Evolutionary conservation across 2,888 invertebrate genomes (phyloP), one percentile per base, ranked within the genome.

Genomic region (Blastobasis adustella): DNA sequence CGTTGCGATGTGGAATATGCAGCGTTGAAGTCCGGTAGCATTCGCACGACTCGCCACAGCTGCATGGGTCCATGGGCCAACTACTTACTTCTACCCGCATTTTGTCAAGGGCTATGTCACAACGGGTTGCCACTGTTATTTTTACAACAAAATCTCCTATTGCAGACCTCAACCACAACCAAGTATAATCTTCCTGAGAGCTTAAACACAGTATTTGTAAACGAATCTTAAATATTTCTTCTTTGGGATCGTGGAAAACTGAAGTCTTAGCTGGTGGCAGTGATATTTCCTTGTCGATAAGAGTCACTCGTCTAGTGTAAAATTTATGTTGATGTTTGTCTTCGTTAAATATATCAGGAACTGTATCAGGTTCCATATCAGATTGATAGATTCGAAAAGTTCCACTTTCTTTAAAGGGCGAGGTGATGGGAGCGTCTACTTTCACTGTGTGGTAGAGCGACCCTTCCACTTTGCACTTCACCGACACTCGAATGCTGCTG

Each of bases 151-250:
- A 88, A 60, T 87, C 82, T 2, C 87, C 87, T 8, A 77, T 46
- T 8, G 77, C 76, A 48, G 82, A 76, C 56, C 67, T 68, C 54
- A 88, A 85, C 87, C 87, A 88, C 57, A 88, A 71, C 84, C 85
- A 87, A 0, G 76, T 65, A 58, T 78, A 82, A 5, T 71, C 76
- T 10, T 74, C 57, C 67, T 77, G 78, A 36, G 81, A 78, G 59
- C 78, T 82, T 5, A 86, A 70, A 57, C 87, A 87, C 53, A 79
- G 71, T 53, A 88, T 65, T 67, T 77, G 78, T 47, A 88, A 67
- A 63, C 73, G 75, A 5, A 88, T 50, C 59, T 82, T 85, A 23
- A 23, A 23, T 23, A 23, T 3, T 41, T 82, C 75, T 47, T 82
- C 82, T 47, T 54, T 50, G 37, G 71, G 42, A 42, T 82, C 81